These are phyloP conservation scores for Eueremaeus valkanovi DNA, from an alignment of 2,888 invertebrate species.

Conservation along the genomic window DNA sequence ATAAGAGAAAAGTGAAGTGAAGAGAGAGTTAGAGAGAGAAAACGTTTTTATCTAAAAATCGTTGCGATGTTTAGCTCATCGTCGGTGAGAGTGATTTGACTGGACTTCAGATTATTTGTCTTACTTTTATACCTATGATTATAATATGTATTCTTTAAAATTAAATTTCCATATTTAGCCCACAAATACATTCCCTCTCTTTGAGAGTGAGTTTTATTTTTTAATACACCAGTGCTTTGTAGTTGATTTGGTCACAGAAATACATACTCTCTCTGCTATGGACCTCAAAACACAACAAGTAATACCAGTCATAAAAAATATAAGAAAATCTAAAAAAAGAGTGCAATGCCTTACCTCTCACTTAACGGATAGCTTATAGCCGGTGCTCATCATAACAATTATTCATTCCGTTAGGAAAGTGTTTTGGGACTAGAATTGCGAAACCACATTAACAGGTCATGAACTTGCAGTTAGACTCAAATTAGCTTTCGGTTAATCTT, in stretches of 20 bases:
- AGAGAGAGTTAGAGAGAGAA: not conserved
- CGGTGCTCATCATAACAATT: not conserved
- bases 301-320: not conserved
- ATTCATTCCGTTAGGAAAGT: not conserved
- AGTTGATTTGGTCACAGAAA: not conserved
- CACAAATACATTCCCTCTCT: not conserved
- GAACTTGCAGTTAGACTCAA: too few species aligned
- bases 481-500: not conserved
- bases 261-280: not conserved
- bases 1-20: not conserved
- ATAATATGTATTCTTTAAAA: not conserved
- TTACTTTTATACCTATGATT: slow-evolving; percentile 29
- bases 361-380: not conserved
- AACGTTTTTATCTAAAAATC: not conserved
- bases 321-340: not conserved
- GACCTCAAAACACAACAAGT: not conserved
- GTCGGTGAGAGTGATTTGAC: not conserved
- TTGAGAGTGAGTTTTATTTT: too few species aligned
- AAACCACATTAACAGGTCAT: slow-evolving; percentile 15
- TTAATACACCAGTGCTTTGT: not conserved
- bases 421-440: not conserved
- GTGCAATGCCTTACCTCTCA: slow-evolving; percentile 6
- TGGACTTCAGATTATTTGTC: not conserved
- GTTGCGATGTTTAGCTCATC: slow-evolving; percentile 28
- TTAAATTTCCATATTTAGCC: slow-evolving; percentile 7